These are phyloP conservation scores for Spatula versicolor DNA, from an alignment of 2,797 vertebrate species.

Conservation along the genomic window DNA sequence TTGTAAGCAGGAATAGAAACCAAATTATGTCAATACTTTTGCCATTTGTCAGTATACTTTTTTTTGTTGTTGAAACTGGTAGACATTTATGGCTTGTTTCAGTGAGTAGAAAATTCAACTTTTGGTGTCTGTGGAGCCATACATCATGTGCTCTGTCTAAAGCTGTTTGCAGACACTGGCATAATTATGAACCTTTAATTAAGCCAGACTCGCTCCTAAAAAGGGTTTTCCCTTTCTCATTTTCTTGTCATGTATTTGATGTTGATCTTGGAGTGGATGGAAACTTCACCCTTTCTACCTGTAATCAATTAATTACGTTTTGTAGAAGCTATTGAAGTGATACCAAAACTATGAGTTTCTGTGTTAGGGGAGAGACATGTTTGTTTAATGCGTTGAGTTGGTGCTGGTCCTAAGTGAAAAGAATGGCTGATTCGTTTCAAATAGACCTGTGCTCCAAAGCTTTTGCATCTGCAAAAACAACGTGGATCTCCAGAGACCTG, in stretches of 20 bases:
- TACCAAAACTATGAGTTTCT: not conserved
- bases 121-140: not conserved
- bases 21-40: not conserved
- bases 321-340: not conserved
- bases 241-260: not conserved
- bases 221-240: not conserved
- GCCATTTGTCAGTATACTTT: not conserved
- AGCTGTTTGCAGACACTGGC: not conserved
- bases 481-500: not conserved
- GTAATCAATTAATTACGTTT: not conserved
- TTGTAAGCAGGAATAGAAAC: not conserved
- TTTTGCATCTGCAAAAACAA: not conserved
- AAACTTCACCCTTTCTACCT: not conserved
- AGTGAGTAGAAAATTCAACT: not conserved
- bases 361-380: not conserved
- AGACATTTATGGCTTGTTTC: constrained; percentile 8
- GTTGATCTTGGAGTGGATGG: not conserved
- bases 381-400: not conserved
- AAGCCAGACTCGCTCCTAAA: not conserved
- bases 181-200: not conserved
- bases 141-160: not conserved
- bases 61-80: not conserved
- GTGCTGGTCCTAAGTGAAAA: not conserved
- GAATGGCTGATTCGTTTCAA: not conserved
- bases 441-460: not conserved